Base-by-base conservation (phyloP, 2,113 vertebrate species). In the Amblyopsis rosae region DNA sequence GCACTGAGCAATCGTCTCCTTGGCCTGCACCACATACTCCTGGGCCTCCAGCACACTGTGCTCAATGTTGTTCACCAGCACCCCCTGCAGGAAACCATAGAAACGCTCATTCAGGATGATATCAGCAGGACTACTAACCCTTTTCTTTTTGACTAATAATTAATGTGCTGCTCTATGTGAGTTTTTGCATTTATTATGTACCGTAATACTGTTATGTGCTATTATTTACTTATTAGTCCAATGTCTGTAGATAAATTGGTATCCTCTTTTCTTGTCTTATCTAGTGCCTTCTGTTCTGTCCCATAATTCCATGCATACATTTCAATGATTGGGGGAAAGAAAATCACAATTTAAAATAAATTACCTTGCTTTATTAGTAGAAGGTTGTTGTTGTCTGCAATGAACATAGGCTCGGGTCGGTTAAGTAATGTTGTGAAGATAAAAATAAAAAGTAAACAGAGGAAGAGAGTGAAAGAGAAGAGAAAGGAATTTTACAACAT, bases 41-140 rank as follows among this genome's bases (percentile, higher is more conserved):
- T 84, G 78, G 4, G 92, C 82, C 1, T 62, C 67, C 60, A 72
- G 32, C 66, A 94, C 92, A 17, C 77, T 88, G 8, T 64, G 89
- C 83, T 93, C 91, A 59, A 94, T 91, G 84, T 89, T 92, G 88
- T 94, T 90, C 70, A 93, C 83, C 79, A 93, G 85, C 41, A 69
- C 86, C 12, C 93, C 92, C 93, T 94, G 84, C 65, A 72, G 11
- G 62, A 45, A 65, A 53, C 72, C 50, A 75, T 57, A 76, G 41
- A 56, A 11, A 9, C 5, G 54, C 45, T 70, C 46, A 71, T 4
- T 54, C 11, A 51, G 49, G 13, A 12, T 9, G 3, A 51, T 51
- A 4, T 51, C 13, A 51, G 11, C 12, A 51, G 11, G 11, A 11
- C 11, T 49, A 49, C 3, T 10, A 12, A 10, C 3, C 3, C 49